Percentiles rank a stretch among this genome's conserved stretches.
Conservation (phyloP, 2,888 invertebrate genomes). For the Noctuana brunneofusca region DNA sequence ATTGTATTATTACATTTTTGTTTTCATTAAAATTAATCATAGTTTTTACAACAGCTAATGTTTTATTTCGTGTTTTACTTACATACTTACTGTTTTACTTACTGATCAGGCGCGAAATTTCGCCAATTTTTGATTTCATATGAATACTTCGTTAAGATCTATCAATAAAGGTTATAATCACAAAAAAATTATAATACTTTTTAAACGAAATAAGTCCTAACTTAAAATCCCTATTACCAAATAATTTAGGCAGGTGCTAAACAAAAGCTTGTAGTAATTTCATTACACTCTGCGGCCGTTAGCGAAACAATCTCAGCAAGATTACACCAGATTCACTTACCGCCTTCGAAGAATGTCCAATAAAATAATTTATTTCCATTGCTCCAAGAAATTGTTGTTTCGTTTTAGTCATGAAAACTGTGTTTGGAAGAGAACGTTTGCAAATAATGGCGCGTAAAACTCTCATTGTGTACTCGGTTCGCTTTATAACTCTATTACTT, state of each 20-base stretch:
- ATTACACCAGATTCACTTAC: conserved; percentile 56
- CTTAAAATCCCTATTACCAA: conserved; percentile 22
- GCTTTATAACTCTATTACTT: not conserved
- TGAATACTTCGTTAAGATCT: too few relatives aligned
- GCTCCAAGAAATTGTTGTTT: conserved; percentile 29
- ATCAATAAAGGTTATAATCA: too few relatives aligned
- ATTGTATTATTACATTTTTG: too few relatives aligned
- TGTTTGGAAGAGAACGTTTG: conserved; percentile 8
- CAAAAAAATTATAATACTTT: too few relatives aligned
- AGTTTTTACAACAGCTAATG: too few relatives aligned
- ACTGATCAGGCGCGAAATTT: too few relatives aligned
- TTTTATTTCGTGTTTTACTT: too few relatives aligned
- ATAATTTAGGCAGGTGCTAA: conserved; percentile 42
- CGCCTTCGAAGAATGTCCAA: conserved; percentile 43
- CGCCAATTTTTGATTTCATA: too few relatives aligned
- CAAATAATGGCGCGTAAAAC: conserved; percentile 21
- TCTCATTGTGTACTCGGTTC: conserved; percentile 7
- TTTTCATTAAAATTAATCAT: too few relatives aligned
- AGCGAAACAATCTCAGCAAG: conserved; percentile 69
- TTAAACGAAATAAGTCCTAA: too few relatives aligned
- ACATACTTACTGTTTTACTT: too few relatives aligned
- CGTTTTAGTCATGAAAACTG: conserved; percentile 13
- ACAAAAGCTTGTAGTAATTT: conserved; percentile 66
- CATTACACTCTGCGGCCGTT: conserved; percentile 69
- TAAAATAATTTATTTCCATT: conserved; percentile 41